Evolutionary conservation across 1,140 invertebrate genomes (phyloP), one percentile per base, ranked within the genome.

Genomic region (Drosophila parvula): DNA sequence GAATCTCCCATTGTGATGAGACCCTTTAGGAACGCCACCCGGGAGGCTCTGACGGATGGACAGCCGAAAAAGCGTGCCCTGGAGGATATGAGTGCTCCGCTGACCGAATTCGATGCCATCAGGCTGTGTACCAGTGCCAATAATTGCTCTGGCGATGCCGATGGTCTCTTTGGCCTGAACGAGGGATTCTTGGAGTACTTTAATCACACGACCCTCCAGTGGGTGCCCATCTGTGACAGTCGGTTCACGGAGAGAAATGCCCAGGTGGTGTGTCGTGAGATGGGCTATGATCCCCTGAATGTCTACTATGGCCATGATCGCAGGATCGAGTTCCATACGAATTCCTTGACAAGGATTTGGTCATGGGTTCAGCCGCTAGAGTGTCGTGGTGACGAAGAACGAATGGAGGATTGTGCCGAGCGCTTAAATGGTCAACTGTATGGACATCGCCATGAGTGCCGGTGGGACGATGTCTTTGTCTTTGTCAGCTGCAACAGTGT

Each of bases 141-240:
- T 69, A 95, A 96, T 78, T 97, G 96, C 74, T 93, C 93, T 0
- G 92, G 92, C 9, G 93, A 94, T 60, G 81, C 93, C n/a, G 80
- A 89, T 10, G 92, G 92, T 16, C 80, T 92, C 44, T 93, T 92
- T 2, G 94, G 94, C 28, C 43, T 89, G 10, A 90, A 83, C 16
- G 95, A 96, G 94, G 96, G 96, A 40, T 99, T 99, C 88, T 92
- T 99, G 36, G 97, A 99, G 93, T 96, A 98, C 80, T 99, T 97
- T 91, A 99, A 99, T 92, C 94, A 93, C 59, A 99, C 98, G 5
- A 98, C 98, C 0, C 92, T 97, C 10, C 98, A 99, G 91, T 99
- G 98, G 98, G 96, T 99, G 41, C 97, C 99, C 0, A 95, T 99
- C 90, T 99, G 99, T 92, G 99, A 99, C 93, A 94, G 94, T 51